A percentile compares a stretch with the other conserved stretches of the same genome.
These are phyloP conservation scores for Riptortus pedestris DNA, from an alignment of 1,140 invertebrate species.

Conservation along the genomic window DNA sequence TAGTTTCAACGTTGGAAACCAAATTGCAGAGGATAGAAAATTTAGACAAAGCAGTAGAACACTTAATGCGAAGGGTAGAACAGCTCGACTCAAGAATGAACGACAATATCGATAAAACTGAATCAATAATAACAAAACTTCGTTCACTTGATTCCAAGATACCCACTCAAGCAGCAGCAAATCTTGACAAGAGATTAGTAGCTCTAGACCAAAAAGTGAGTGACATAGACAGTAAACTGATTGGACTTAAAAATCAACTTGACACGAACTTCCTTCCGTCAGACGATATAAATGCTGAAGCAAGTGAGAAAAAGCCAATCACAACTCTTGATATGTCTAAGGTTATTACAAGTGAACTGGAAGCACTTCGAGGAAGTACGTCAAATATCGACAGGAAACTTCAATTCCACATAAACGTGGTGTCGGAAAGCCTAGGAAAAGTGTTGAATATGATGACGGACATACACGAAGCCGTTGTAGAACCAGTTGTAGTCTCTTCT, in stretches of 20 bases:
- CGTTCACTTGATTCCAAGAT: conserved; percentile 58
- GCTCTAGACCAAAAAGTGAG: conserved; percentile 69
- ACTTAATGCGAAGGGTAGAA: conserved; percentile 71
- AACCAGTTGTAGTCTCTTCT: conserved; percentile 35
- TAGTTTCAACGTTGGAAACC: conserved; percentile 73
- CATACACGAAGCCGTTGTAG: conserved; percentile 67
- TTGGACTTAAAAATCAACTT: conserved; percentile 64
- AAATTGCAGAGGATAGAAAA: conserved; percentile 78
- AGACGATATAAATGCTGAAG: conserved; percentile 71
- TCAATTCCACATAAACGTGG: conserved; percentile 71
- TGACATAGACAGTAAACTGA: conserved; percentile 66
- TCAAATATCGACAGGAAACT: conserved; percentile 67
- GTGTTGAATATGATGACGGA: conserved; percentile 65
- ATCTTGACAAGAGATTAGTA: conserved; percentile 51
- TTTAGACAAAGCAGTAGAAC: conserved; percentile 72
- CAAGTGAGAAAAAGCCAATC: conserved; percentile 71
- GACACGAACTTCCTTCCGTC: conserved; percentile 67
- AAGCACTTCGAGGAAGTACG: conserved; percentile 59
- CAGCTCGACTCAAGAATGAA: conserved; percentile 64
- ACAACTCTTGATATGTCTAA: conserved; percentile 63
- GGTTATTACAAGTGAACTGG: conserved; percentile 62
- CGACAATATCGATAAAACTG: conserved; percentile 73
- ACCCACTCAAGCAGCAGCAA: conserved; percentile 37
- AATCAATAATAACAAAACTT: conserved; percentile 63
- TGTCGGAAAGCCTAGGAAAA: conserved; percentile 66